Base-by-base conservation (phyloP, 2,113 vertebrate genomes). In the Pandion haliaetus region DNA sequence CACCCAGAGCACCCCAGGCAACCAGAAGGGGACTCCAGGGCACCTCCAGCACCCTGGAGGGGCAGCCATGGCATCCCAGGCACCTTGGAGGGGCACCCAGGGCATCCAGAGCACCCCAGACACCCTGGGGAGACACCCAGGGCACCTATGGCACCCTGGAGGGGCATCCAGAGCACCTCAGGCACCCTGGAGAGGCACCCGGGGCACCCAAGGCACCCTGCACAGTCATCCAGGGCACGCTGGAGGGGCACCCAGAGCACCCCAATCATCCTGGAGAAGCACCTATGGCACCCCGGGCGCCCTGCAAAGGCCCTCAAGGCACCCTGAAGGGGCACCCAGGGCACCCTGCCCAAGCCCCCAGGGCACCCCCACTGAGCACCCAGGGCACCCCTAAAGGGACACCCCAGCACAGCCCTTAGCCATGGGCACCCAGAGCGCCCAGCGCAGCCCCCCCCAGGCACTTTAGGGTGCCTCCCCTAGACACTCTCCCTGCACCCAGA, bases 401-500 rank as follows among this genome's bases (percentile, higher is more conserved):
- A 49, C 34, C 47, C 55, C 21, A 15, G 32, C 24, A 2, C 28
- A 32, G n/a, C 55, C 47, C 67, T 42, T 29, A n/a, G 31, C 15
- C 24, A 10, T 28, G 25, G 44, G 20, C 32, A 44, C 36, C 44
- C 59, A 40, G 20, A 11, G 2, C 49, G 17, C 24, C 10, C 12
- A 32, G 32, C 9, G 1, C 24, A 25, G 49, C 29, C 10, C 11
- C 14, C 6, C 6, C 17, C 16, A 11, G 40, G 42, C 40, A 79
- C 16, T 40, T 34, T 12, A 6, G 42, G 59, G 63, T 55, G 52
- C 20, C 55, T 62, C 47, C 52, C 12, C 10, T 20, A 13, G 12
- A 69, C 26, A 6, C 42, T 28, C 19, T 36, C 24, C 10, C 4
- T 3, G 13, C 50, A 9, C 42, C 45, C 92, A 99, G 99, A 98